A percentile compares a stretch with the other conserved stretches of the same genome.
phyloP scores from a whole-genome alignment of 2,888 invertebrate species.

The Epirrhoe alternata region DNA sequence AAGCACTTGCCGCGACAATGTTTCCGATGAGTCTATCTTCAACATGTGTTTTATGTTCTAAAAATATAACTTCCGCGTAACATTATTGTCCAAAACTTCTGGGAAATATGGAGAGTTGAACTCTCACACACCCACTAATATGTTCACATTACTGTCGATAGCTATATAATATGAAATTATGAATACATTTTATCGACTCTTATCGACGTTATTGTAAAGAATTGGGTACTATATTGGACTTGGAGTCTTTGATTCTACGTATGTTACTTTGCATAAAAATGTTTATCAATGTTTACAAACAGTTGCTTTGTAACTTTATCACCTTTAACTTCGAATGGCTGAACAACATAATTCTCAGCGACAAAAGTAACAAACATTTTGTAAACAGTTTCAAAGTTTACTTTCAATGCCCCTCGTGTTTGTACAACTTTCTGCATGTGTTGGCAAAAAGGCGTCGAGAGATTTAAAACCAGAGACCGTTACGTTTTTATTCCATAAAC shows the following conservation, averaged over 20 bases:
- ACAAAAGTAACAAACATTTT: conserved; percentile 13
- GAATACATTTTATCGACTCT: conserved; percentile 48
- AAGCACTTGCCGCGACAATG: conserved; percentile 27
- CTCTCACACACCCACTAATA: conserved; percentile 60
- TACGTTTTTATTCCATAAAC: conserved; percentile 66
- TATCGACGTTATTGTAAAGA: conserved; percentile 42
- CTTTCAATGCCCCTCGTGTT: conserved; percentile 41
- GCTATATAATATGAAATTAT: conserved; percentile 48
- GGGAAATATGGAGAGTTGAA: conserved; percentile 52
- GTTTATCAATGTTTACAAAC: conserved; percentile 20
- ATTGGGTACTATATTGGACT: conserved; percentile 34
- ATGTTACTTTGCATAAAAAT: conserved; percentile 14
- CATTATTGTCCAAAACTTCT: conserved; percentile 42
- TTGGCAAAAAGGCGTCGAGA: conserved; percentile 63
- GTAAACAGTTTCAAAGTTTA: conserved; percentile 16
- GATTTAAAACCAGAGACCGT: conserved; percentile 64
- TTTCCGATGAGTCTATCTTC: conserved; percentile 17
- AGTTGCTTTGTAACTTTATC: not conserved
- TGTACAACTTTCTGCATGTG: conserved; percentile 50
- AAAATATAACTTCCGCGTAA: conserved; percentile 58
- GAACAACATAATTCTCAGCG: conserved; percentile 6
- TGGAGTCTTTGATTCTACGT: conserved; percentile 28
- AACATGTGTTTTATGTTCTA: conserved; percentile 51
- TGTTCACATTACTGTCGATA: conserved; percentile 60
- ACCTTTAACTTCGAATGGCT: conserved; percentile 12